A percentile compares a stretch with the other conserved stretches of the same genome.
Evolutionary conservation across 1,140 invertebrate species (phyloP).

Genomic region (Wiebesia pumilae): DNA sequence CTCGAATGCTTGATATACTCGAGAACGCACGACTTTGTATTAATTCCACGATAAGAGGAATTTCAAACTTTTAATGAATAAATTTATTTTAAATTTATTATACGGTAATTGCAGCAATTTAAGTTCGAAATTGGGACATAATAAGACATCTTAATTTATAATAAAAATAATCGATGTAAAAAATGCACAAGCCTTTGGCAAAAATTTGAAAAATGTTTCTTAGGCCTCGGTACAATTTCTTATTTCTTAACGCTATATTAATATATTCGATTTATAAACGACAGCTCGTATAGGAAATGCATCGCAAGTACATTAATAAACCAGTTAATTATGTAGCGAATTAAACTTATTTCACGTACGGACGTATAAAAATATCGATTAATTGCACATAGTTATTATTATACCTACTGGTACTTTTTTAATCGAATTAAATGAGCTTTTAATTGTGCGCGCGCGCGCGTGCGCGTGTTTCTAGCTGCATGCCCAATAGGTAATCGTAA

Average conservation of each 20-base stretch:
- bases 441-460: not conserved
- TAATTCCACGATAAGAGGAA: not conserved
- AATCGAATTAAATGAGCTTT: not conserved
- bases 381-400: not conserved
- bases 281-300: not conserved
- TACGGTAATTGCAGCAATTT: constrained; percentile 15
- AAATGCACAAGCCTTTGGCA: not conserved
- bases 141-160: constrained; percentile 13
- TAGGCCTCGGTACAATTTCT: not conserved
- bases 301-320: not conserved
- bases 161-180: not conserved
- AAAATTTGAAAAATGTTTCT: not conserved
- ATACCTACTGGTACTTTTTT: not conserved
- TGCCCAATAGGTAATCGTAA: not conserved
- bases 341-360: no score
- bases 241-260: not conserved
- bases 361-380: not conserved
- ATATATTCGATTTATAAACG: not conserved
- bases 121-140: not conserved
- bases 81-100: not conserved
- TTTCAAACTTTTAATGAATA: constrained; percentile 9
- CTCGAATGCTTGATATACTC: not conserved
- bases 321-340: not conserved
- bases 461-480: not conserved
- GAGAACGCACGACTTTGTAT: not conserved